Base-by-base conservation (phyloP, 2,113 vertebrate genomes). In the Heterocephalus glaber region DNA sequence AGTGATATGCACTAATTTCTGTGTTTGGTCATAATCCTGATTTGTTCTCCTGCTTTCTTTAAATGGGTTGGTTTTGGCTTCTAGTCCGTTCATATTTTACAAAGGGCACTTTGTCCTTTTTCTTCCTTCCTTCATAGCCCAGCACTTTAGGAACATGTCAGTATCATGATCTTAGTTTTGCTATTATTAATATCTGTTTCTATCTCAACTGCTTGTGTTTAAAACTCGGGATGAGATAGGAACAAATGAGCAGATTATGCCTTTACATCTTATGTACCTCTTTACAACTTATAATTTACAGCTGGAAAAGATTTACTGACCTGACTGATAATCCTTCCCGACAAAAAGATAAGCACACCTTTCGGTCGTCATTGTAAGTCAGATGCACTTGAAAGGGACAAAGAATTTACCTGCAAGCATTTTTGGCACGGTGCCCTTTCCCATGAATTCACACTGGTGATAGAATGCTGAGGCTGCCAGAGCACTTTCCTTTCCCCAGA, bases 401-500 rank as follows among this genome's bases (percentile, higher is more conserved):
- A 97, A 93, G 97, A 98, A 98, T 98, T 98, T 97, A 98, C 98
- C 98, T 98, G 98, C 98, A 86, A 98, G 98, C 98, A 94, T 96
- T 98, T 98, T 88, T 98, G 98, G 98, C 97, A 97, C 83, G 92
- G 89, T 63, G 74, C 96, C 97, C 95, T 97, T 98, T 98, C 96
- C 96, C 97, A 98, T 96, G 97, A 98, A 97, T 98, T 96, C 96
- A 91, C 61, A 96, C 89, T 96, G 97, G 96, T 95, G 98, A 96
- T 95, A 97, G 97, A 97, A 98, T 95, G 96, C 96, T 79, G 88
- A 96, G 96, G 96, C 97, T 98, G 97, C 97, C 96, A 97, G 96
- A 97, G 96, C 10, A 41, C 26, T 30, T 97, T 96, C 93, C 28
- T 30, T 97, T 96, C 93, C 82, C 81, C 63, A 70, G 89, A 98